Percentiles rank a stretch among this genome's conserved stretches.
Conservation (phyloP, 2,113 vertebrate genomes). For the Burhinus bistriatus region DNA sequence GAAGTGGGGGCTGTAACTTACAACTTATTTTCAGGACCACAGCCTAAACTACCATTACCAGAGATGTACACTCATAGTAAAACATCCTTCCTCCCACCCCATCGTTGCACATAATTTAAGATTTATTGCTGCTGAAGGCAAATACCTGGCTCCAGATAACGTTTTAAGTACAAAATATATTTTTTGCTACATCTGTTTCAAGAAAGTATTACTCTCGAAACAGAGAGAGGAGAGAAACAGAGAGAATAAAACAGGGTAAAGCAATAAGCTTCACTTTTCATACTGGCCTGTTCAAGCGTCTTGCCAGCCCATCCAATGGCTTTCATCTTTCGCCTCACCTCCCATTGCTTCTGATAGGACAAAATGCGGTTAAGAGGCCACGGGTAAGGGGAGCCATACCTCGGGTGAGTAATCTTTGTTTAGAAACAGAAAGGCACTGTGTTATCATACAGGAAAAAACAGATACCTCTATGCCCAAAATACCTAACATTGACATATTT, state of each 20-base stretch:
- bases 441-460: neutral
- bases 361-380: constrained; percentile 85
- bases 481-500: neutral
- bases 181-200: neutral
- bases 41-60: neutral
- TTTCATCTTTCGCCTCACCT: constrained; percentile 93
- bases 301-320: constrained; percentile 95
- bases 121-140: neutral
- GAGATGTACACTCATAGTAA: neutral
- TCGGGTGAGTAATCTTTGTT: constrained; percentile 77
- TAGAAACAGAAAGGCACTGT: neutral
- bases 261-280: neutral
- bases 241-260: neutral
- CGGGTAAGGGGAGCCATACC: constrained; percentile 82
- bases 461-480: neutral
- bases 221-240: too few relatives aligned
- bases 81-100: neutral
- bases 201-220: neutral
- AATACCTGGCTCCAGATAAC: neutral
- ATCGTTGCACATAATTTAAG: neutral
- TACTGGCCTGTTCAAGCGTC: constrained; percentile 86
- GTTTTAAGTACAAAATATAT: neutral
- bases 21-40: neutral
- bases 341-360: constrained; percentile 95
- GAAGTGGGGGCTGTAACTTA: neutral